A percentile compares a stretch with the other conserved stretches of the same genome.
These are phyloP conservation scores for Rhyacophila brunnea DNA, from an alignment of 1,140 invertebrate genomes.

Conservation along the genomic window DNA sequence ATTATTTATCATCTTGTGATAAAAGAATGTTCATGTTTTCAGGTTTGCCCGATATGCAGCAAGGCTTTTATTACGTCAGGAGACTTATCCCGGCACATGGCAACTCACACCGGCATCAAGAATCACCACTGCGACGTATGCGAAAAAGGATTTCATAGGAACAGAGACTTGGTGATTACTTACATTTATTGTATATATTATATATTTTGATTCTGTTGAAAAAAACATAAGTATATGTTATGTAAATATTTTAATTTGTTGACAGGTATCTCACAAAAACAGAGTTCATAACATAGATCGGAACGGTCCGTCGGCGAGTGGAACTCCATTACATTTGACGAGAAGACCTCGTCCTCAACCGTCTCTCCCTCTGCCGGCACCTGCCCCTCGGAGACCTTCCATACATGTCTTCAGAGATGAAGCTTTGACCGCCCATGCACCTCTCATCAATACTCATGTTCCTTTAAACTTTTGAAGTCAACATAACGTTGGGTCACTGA, in stretches of 20 bases:
- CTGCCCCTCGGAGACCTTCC: constrained; percentile 19
- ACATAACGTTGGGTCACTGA: no score
- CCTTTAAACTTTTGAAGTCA: not conserved
- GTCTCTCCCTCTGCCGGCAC: constrained; percentile 20
- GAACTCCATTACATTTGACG: not conserved
- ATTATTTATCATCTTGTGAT: not conserved
- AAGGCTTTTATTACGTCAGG: constrained; percentile 67
- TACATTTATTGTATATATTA: no score
- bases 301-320: not conserved
- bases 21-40: not conserved
- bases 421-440: constrained; percentile 2
- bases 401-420: constrained; percentile 22
- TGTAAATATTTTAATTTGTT: not conserved
- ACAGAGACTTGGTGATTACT: constrained; percentile 55
- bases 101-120: constrained; percentile 72
- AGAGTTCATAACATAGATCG: constrained; percentile 22
- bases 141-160: constrained; percentile 68
- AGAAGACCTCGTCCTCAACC: constrained; percentile 11
- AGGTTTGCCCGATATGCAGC: constrained; percentile 66
- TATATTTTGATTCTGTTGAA: not conserved
- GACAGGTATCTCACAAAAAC: constrained; percentile 28
- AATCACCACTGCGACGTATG: constrained; percentile 75
- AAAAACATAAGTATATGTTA: not conserved
- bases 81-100: constrained; percentile 69
- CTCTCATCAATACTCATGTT: constrained; percentile 15